Percentiles rank a stretch among this genome's conserved stretches.
phyloP scores from a whole-genome alignment of 2,888 invertebrate genomes.

The Drosophila limbata region DNA sequence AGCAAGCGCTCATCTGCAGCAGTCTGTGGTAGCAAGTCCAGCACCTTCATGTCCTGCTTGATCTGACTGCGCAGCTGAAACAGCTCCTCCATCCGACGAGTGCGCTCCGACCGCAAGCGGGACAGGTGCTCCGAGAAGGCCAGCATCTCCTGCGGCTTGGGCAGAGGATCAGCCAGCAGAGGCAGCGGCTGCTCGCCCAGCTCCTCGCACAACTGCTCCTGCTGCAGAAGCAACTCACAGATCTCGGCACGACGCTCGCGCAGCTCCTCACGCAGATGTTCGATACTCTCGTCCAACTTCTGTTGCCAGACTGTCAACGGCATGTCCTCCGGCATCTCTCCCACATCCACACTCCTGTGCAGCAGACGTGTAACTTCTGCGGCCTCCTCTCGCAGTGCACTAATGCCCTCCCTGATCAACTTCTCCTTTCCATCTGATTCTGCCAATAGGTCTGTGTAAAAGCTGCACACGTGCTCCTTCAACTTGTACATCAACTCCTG shows the following conservation, averaged over 20 bases:
- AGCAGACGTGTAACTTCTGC: constrained; percentile 77
- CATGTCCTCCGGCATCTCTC: constrained; percentile 70
- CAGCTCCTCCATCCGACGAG: constrained; percentile 85
- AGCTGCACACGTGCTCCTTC: constrained; percentile 85
- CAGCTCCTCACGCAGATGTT: constrained; percentile 87
- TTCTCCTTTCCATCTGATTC: constrained; percentile 87
- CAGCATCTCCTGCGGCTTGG: constrained; percentile 88
- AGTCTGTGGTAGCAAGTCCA: constrained; percentile 79
- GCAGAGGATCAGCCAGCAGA: constrained; percentile 86
- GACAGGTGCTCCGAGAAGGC: constrained; percentile 87
- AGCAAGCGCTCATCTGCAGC: constrained; percentile 83
- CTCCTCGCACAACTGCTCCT: constrained; percentile 83
- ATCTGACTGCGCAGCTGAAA: constrained; percentile 84
- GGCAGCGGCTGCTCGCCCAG: constrained; percentile 78
- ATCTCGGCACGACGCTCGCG: constrained; percentile 85
- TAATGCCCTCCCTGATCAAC: constrained; percentile 87
- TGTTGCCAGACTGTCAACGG: constrained; percentile 86
- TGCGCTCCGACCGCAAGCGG: constrained; percentile 87
- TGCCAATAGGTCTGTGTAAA: constrained; percentile 87
- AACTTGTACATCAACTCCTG: constrained; percentile 75
- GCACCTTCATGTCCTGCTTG: constrained; percentile 81
- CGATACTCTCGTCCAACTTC: constrained; percentile 87
- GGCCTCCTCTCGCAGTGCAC: constrained; percentile 76
- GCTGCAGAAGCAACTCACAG: constrained; percentile 86
- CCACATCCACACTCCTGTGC: constrained; percentile 73